Evolutionary conservation across 2,888 invertebrate genomes (phyloP).

Genomic region (Amphipyra berbera): DNA sequence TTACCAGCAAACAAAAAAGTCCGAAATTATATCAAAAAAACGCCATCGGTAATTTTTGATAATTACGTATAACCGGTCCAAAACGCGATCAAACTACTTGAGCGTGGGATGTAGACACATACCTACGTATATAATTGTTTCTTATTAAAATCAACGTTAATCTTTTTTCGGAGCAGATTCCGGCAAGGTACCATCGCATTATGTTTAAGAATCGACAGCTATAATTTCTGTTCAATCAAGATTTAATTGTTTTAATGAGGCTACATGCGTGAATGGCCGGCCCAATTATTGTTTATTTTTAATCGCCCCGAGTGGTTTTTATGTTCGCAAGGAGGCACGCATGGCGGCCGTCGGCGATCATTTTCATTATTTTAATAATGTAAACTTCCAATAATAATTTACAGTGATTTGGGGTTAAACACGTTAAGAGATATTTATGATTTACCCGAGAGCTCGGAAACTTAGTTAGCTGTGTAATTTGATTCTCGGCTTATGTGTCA

Average conservation of each 20-base stretch:
- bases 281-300: conserved; percentile 90
- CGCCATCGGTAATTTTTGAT: conserved; percentile 87
- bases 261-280: conserved; percentile 89
- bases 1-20: conserved; percentile 73
- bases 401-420: conserved; percentile 90
- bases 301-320: conserved; percentile 89
- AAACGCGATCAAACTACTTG: conserved; percentile 82
- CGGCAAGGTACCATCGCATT: conserved; percentile 86
- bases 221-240: conserved; percentile 90
- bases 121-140: conserved; percentile 88
- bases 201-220: conserved; percentile 90
- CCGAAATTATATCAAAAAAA: conserved; percentile 81
- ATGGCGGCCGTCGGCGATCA: conserved; percentile 87
- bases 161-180: conserved; percentile 88
- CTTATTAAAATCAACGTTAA: conserved; percentile 90
- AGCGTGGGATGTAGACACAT: conserved; percentile 85
- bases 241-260: conserved; percentile 90
- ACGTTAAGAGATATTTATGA: conserved; percentile 89
- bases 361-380: conserved; percentile 90
- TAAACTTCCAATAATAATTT: conserved; percentile 90
- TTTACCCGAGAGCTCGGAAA: conserved; percentile 77
- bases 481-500: conserved; percentile 72
- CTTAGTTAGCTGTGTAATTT: conserved; percentile 83
- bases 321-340: conserved; percentile 88
- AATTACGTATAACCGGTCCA: conserved; percentile 84